Conservation (phyloP, 2,797 vertebrate species). For the Notamacropus eugenii region DNA sequence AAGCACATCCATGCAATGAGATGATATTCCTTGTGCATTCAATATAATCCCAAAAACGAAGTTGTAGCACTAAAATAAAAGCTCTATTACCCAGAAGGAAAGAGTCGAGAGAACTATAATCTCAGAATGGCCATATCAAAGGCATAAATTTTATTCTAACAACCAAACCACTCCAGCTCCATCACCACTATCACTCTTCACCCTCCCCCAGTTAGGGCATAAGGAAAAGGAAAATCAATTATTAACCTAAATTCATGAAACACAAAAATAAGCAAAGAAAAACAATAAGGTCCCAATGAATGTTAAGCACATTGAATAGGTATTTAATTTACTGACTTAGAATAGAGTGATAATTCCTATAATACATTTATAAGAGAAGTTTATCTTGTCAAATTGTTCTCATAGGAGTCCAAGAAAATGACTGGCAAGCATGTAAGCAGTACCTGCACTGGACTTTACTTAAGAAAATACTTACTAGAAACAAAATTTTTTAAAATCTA, state of each 20-base stretch:
- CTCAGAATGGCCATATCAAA: background rate
- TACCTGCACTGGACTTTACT: background rate
- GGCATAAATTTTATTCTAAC: background rate
- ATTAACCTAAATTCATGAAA: background rate
- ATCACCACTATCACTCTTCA: background rate
- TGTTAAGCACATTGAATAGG: background rate
- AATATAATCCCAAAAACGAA: conserved; percentile 43
- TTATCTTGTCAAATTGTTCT: background rate
- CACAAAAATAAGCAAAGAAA: background rate
- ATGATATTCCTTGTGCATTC: background rate
- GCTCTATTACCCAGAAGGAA: background rate
- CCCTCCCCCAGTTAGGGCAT: background rate
- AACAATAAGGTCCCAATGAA: background rate
- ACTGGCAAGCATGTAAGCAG: background rate
- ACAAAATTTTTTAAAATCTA: background rate
- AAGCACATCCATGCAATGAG: conserved; percentile 26
- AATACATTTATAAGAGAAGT: background rate
- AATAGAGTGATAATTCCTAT: background rate
- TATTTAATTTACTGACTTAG: background rate
- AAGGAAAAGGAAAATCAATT: background rate
- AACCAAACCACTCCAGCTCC: background rate
- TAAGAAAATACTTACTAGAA: background rate
- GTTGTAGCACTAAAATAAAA: background rate
- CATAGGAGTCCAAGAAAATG: background rate
- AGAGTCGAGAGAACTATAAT: background rate